Conservation (phyloP, 2,888 invertebrate genomes). For the Protula sp. region DNA sequence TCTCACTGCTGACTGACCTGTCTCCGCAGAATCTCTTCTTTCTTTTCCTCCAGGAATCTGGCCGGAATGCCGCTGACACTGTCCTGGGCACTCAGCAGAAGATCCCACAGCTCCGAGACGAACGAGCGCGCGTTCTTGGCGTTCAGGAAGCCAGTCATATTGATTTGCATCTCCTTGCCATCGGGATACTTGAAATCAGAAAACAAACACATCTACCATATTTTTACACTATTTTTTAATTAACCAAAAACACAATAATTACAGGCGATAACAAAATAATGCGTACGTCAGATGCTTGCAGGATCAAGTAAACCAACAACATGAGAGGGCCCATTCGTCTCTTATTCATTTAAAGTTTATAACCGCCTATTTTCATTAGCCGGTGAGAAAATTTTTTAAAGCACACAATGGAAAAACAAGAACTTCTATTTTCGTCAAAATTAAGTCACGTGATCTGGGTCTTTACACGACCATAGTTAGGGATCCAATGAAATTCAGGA, state of each 20-base stretch:
- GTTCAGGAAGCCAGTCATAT: constrained; percentile 97
- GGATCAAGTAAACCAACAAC: no score
- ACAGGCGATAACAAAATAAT: no score
- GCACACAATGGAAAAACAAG: no score
- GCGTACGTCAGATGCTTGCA: constrained; percentile 1
- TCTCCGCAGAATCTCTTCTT: constrained; percentile 72
- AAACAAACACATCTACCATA: background rate
- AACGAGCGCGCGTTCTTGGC: constrained; percentile 95
- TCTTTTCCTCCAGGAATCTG: constrained; percentile 88
- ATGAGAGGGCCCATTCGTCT: no score
- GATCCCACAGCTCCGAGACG: constrained; percentile 95
- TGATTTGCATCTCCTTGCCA: constrained; percentile 99
- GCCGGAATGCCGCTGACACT: constrained; percentile 93
- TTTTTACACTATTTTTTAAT: background rate
- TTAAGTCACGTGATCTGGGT: no score
- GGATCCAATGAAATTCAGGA: no score
- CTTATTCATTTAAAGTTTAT: no score
- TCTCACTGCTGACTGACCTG: no score
- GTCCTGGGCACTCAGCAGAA: constrained; percentile 90
- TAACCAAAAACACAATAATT: background rate
- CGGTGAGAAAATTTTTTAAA: no score
- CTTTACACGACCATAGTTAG: no score
- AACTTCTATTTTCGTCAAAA: no score
- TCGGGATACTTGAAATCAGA: constrained; percentile 75
- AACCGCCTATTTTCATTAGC: no score